Evolutionary conservation across 2,888 invertebrate species (phyloP), one percentile per base, ranked within the genome.

Genomic region (Agriopis aurantiaria): DNA sequence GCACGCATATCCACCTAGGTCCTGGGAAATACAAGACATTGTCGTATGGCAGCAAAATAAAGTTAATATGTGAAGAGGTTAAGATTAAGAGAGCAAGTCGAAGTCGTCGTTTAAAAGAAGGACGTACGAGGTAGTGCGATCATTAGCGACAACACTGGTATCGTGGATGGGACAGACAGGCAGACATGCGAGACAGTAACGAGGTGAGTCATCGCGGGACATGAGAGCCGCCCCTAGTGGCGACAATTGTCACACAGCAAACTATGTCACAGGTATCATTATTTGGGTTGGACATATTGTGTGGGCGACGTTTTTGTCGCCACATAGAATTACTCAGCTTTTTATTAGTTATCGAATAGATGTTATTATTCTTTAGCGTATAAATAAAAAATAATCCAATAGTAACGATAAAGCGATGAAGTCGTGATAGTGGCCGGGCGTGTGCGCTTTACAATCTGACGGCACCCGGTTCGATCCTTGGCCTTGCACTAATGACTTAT

Each of bases 151-250:
- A 85, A 88, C 87, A 86, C 80, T 81, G 83, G 82, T 80, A 79
- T 77, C 80, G 81, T 80, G 68, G 73, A 69, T 79, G 80, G 78
- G 82, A 82, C 80, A 79, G 81, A 79, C 81, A 85, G 49, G 33
- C 45, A 84, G 89, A 89, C 89, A 86, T 87, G 85, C 83, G 88
- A 88, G 90, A 91, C 91, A 89, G 90, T 93, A 94, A 94, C 93
- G 91, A 94, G 93, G 86, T 86, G 83, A 88, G 86, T 91, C 93
- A 91, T 90, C 89, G 89, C 84, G 84, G 87, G 85, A 83, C 81
- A 84, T 80, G 83, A 89, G 89, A 91, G 89, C 88, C 89, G 89
- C 88, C 93, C 90, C 91, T 91, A 84, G 83, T 78, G 79, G 85
- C 86, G 84, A 88, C 90, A 91, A 91, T 90, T 92, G 92, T 89